A percentile compares a stretch with the other conserved stretches of the same genome.
These are phyloP conservation scores for Hemiprocne comata DNA, from an alignment of 2,113 vertebrate genomes.

Conservation along the genomic window DNA sequence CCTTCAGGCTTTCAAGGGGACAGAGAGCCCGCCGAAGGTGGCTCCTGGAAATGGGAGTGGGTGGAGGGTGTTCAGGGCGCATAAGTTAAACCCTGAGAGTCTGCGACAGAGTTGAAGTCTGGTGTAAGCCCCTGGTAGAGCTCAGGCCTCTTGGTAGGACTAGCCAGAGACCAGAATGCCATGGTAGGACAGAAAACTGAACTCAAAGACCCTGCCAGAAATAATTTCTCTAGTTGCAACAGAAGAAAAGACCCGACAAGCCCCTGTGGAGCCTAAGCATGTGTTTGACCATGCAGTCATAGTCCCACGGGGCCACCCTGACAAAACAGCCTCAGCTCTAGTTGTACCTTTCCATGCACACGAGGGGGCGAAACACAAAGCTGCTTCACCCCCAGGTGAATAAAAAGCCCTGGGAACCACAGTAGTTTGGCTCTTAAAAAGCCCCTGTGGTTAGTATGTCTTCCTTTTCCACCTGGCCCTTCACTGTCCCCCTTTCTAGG, in stretches of 20 bases:
- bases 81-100: accelerated
- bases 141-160: not conserved
- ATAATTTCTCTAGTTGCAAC: not conserved
- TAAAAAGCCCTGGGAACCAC: not conserved
- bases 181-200: not conserved
- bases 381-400: not conserved
- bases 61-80: accelerated
- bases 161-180: not conserved
- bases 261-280: accelerated
- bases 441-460: accelerated
- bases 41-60: not conserved
- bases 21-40: not conserved
- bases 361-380: not conserved
- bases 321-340: not conserved
- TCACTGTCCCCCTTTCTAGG: not conserved
- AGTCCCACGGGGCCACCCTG: accelerated
- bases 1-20: too few relatives aligned
- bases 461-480: not conserved
- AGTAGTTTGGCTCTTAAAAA: not conserved
- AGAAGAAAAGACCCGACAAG: not conserved
- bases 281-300: accelerated
- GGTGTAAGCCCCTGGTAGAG: too few relatives aligned
- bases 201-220: not conserved
- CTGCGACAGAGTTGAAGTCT: accelerated
- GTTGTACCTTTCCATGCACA: accelerated